Evolutionary conservation across 2,797 vertebrate species (phyloP).

Genomic region (Alosa sapidissima): DNA sequence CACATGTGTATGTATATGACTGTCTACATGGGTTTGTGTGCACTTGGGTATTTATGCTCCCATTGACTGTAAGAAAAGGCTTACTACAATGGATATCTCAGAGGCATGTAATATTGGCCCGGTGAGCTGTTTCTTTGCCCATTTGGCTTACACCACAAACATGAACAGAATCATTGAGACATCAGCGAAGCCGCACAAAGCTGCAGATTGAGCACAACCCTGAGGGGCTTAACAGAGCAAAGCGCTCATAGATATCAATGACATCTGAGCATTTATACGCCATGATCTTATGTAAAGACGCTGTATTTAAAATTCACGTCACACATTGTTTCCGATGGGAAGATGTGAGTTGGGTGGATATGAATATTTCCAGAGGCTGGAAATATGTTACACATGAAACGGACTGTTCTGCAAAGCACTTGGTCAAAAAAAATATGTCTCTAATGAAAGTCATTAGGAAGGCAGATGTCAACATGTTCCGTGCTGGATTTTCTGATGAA

Average conservation of each 20-base stretch:
- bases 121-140: background rate
- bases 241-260: background rate
- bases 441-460: conserved; percentile 61
- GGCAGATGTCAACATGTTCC: conserved; percentile 66
- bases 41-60: background rate
- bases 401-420: conserved; percentile 32
- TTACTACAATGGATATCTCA: background rate
- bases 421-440: conserved; percentile 47
- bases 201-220: background rate
- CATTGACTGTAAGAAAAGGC: background rate
- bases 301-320: background rate
- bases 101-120: background rate
- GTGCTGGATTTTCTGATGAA: conserved; percentile 59
- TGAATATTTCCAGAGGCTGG: background rate
- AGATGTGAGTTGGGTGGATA: background rate
- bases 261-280: background rate
- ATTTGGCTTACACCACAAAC: background rate
- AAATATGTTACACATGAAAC: background rate
- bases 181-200: background rate
- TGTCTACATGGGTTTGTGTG: background rate
- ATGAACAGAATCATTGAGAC: background rate
- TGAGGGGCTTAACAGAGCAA: background rate
- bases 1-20: background rate
- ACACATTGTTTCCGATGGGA: conserved; percentile 3
- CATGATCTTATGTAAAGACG: background rate